phyloP scores from a whole-genome alignment of 2,797 vertebrate genomes.

The Acridotheres tristis region DNA sequence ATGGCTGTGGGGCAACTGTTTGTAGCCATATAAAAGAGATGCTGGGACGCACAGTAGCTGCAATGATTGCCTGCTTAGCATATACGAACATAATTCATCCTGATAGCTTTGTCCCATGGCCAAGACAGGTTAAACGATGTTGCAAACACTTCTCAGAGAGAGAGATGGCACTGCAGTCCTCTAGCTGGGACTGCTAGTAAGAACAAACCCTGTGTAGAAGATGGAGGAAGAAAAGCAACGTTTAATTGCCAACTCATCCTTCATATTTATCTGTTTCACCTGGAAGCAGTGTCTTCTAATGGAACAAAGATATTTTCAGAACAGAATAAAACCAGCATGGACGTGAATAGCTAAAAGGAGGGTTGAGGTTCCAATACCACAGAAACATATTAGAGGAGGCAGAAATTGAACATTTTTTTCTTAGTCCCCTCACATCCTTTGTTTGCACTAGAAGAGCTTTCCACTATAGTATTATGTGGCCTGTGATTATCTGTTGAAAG shows the following conservation, averaged over 20 bases:
- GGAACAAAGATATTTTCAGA: background rate
- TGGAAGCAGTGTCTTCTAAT: background rate
- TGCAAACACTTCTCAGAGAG: conserved; percentile 2
- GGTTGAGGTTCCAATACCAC: background rate
- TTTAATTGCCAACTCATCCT: background rate
- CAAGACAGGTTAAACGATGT: background rate
- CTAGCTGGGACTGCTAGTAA: background rate
- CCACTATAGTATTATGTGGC: background rate
- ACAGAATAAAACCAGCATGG: background rate
- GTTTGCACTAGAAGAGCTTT: background rate
- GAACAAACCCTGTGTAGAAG: background rate
- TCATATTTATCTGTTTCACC: background rate
- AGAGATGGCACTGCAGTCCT: conserved; percentile 46
- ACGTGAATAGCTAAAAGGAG: background rate
- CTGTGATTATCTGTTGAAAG: background rate
- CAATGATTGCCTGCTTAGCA: background rate
- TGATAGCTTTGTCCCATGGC: background rate
- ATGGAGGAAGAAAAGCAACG: background rate
- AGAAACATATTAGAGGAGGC: background rate
- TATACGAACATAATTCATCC: background rate
- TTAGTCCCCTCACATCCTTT: background rate
- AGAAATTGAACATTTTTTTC: background rate
- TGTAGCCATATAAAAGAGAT: background rate
- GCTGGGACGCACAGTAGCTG: background rate
- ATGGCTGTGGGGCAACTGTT: background rate